phyloP scores from a whole-genome alignment of 2,888 invertebrate species.

The Orchestes rusci region DNA sequence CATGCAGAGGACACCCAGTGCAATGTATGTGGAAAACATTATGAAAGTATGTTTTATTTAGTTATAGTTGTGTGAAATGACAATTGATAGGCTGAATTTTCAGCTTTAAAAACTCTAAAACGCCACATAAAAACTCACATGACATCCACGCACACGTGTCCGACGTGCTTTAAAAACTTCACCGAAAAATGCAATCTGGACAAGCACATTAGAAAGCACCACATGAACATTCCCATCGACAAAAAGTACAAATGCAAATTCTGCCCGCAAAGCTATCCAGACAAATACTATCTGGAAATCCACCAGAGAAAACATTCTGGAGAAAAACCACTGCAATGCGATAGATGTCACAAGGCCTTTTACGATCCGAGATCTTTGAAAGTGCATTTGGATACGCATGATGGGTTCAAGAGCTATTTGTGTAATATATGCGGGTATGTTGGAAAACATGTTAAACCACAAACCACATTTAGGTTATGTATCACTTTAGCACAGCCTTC shows the following conservation, averaged over 20 bases:
- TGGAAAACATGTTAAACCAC: too few relatives aligned
- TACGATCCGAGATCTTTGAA: conserved; percentile 37
- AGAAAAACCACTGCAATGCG: conserved; percentile 35
- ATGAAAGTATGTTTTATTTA: conserved; percentile 41
- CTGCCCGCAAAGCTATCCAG: conserved; percentile 43
- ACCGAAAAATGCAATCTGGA: conserved; percentile 49
- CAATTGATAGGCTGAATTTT: conserved; percentile 9
- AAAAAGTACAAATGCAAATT: conserved; percentile 46
- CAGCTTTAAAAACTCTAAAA: conserved; percentile 40
- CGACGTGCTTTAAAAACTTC: conserved; percentile 48
- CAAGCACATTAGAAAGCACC: conserved; percentile 47
- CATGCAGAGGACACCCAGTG: conserved; percentile 46
- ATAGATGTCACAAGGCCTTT: conserved; percentile 34
- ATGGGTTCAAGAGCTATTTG: conserved; percentile 33
- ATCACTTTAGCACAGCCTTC: conserved; percentile 1
- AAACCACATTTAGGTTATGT: background rate
- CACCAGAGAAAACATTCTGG: conserved; percentile 37
- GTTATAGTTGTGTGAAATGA: conserved; percentile 2
- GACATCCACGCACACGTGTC: conserved; percentile 46
- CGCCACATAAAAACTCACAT: conserved; percentile 51
- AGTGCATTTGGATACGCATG: conserved; percentile 34
- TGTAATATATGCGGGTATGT: conserved; percentile 35
- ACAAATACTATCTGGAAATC: conserved; percentile 36
- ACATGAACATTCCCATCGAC: conserved; percentile 47
- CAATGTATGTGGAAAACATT: conserved; percentile 47